Base-by-base conservation (phyloP, 2,797 vertebrate species). In the Artibeus jamaicensis region DNA sequence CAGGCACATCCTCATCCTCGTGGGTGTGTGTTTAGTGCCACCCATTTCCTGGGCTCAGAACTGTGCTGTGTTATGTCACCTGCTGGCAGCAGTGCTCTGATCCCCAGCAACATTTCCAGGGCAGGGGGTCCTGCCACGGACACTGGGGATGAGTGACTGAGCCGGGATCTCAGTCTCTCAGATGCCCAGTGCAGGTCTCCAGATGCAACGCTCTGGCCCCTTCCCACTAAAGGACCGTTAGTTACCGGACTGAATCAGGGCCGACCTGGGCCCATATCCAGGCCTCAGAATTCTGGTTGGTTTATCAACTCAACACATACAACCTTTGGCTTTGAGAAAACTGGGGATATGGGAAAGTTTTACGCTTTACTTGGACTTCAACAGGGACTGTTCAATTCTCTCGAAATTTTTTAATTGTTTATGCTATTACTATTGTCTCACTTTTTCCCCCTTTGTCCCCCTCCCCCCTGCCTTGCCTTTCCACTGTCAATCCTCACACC, bases 1-100 rank as follows among this genome's bases (percentile, higher is more conserved):
- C 8, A 3, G 6, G 9, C 5, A 34, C 29, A 22, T 26, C 3
- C 0, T 39, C 44, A 10, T n/a, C 32, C 1, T n/a, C 0, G 1
- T 26, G 22, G 15, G 8, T 8, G 57, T 67, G 7, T 2, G n/a
- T 50, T 81, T 29, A 84, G 68, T 15, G 15, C 12, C 50, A 16
- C 24, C 10, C 32, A 1, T 42, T 62, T 89, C 55, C 1, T 6
- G 29, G 5, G 24, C 6, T 32, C 4, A 12, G 3, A n/a, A 21
- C 24, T 32, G 44, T 9, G 0, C 12, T 5, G 5, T 0, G 0
- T 39, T 26, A 6, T 2, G 26, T 16, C 0, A 0, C 22, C 4
- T 1, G 9, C 65, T 9, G 2, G 32, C 7, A 2, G 12, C 7
- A 9, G 15, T 1, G 0, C 14, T 3, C 0, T n/a, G 26, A 2